phyloP scores from a whole-genome alignment of 2,888 invertebrate genomes.

The Nomada hirtipes region DNA sequence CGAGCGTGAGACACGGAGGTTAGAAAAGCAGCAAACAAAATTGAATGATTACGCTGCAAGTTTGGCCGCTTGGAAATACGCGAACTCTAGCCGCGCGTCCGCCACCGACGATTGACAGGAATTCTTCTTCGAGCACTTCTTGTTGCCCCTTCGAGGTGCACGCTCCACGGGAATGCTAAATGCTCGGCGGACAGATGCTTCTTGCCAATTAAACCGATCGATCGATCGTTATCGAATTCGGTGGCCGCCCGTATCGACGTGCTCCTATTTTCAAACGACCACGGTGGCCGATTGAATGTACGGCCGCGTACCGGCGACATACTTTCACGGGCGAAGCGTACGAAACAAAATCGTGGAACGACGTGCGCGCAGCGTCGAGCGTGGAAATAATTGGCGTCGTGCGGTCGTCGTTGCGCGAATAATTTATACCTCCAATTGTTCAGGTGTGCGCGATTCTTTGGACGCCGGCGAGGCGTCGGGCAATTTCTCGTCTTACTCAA shows the following conservation, averaged over 20 bases:
- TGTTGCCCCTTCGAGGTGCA: background rate
- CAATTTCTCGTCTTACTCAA: too few species aligned
- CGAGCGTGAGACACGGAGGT: background rate
- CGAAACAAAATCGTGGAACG: background rate
- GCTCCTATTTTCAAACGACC: conserved; percentile 4
- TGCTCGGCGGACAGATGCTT: conserved; percentile 8
- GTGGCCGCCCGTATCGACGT: background rate
- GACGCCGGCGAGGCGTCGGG: too few species aligned
- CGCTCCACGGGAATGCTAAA: conserved; percentile 18
- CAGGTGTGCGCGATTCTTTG: too few species aligned
- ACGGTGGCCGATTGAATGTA: background rate
- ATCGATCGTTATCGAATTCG: conserved; percentile 19
- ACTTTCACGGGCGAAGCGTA: background rate
- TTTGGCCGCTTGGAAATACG: conserved; percentile 12
- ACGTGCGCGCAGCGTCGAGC: background rate
- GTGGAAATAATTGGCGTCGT: background rate
- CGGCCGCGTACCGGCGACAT: too few species aligned
- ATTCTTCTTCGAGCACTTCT: conserved; percentile 10
- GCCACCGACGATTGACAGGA: conserved; percentile 4
- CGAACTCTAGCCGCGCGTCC: conserved; percentile 4
- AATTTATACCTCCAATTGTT: too few species aligned
- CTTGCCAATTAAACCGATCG: conserved; percentile 48
- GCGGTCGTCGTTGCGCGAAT: too few species aligned
- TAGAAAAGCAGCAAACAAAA: background rate
- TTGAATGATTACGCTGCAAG: conserved; percentile 2